Evolutionary conservation across 2,797 vertebrate genomes (phyloP).

Genomic region (Huso huso): DNA sequence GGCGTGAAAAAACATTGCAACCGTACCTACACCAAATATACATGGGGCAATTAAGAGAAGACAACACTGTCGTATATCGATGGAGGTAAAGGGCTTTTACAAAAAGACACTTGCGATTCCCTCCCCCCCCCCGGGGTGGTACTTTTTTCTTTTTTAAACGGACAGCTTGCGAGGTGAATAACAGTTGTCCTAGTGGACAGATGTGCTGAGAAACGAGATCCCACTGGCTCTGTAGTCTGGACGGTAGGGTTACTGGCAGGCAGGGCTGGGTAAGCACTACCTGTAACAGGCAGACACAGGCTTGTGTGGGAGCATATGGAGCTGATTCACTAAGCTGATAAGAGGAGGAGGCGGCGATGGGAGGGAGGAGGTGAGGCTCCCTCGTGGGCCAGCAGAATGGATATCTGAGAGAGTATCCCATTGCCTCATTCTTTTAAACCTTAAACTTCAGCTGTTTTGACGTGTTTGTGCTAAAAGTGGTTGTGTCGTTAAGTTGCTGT

Average conservation of each 20-base stretch:
- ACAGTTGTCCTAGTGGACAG: background rate
- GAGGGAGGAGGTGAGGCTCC: background rate
- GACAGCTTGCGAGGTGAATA: no score
- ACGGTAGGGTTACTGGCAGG: background rate
- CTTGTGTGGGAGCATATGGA: conserved; percentile 3
- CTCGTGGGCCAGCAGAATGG: no score
- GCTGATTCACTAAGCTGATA: conserved; percentile 15
- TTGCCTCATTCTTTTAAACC: background rate
- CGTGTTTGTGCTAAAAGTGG: background rate
- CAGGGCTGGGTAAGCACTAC: background rate
- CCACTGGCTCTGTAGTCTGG: background rate
- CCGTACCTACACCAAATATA: no score
- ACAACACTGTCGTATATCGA: no score
- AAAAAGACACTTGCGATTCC: no score
- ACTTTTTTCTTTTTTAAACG: no score
- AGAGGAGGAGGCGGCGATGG: background rate
- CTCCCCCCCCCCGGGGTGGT: no score
- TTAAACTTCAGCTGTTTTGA: background rate
- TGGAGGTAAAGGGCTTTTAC: no score
- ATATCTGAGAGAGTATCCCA: background rate
- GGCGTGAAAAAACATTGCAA: no score
- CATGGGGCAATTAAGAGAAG: no score
- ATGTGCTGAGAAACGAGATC: background rate
- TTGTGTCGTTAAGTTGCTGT: no score
- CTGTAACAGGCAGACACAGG: background rate